Evolutionary conservation across 2,113 vertebrate species (phyloP).

Genomic region (Petaurus breviceps): DNA sequence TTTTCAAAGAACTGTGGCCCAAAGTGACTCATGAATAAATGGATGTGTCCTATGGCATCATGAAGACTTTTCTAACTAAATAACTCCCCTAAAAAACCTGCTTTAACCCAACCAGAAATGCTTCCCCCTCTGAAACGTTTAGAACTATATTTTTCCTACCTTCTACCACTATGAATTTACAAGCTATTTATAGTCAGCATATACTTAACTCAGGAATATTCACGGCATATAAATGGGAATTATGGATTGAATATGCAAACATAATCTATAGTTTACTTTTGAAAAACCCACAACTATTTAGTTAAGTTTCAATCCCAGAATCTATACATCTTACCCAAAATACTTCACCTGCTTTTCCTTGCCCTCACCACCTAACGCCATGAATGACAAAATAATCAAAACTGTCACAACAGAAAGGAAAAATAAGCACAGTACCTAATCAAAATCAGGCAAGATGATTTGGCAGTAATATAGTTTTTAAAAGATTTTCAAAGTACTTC

Average conservation of each 20-base stretch:
- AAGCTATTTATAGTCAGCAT: neutral
- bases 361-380: neutral
- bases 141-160: constrained; percentile 25
- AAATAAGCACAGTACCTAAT: neutral
- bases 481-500: neutral
- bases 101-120: constrained; percentile 52
- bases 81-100: constrained; percentile 73
- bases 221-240: constrained; percentile 32
- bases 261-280: constrained; percentile 15
- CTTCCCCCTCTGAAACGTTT: constrained; percentile 41
- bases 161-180: constrained; percentile 39
- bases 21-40: constrained; percentile 79
- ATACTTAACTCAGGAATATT: constrained; percentile 50
- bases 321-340: constrained; percentile 42
- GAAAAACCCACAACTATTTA: constrained; percentile 31
- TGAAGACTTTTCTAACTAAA: constrained; percentile 78
- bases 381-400: neutral
- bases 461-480: neutral
- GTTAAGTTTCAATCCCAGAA: constrained; percentile 33
- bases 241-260: neutral
- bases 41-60: constrained; percentile 75
- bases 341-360: neutral
- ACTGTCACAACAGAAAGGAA: neutral
- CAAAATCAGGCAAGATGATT: neutral
- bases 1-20: constrained; percentile 65